Evolutionary conservation across 2,888 invertebrate species (phyloP).

Genomic region (Oscheius sp.): DNA sequence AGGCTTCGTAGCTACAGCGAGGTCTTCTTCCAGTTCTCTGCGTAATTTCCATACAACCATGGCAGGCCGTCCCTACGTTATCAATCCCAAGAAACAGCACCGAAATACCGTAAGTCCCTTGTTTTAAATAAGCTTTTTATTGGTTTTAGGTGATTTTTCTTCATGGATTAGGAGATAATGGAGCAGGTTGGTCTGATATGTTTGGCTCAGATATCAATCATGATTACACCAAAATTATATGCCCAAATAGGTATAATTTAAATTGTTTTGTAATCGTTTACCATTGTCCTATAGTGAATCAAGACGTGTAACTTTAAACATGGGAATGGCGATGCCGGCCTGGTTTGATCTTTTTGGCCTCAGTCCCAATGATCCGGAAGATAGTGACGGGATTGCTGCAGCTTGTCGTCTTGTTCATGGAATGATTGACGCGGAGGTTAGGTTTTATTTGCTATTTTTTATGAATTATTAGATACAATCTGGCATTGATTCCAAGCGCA

Average conservation of each 20-base stretch:
- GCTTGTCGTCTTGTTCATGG: constrained; percentile 67
- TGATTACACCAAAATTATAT: constrained; percentile 62
- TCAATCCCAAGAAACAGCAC: constrained; percentile 42
- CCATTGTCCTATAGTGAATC: constrained; percentile 53
- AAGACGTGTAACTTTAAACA: constrained; percentile 69
- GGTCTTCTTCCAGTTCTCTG: neutral
- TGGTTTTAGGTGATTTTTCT: constrained; percentile 68
- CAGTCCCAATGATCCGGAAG: constrained; percentile 59
- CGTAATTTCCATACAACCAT: neutral
- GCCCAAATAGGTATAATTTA: constrained; percentile 64
- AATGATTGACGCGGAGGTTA: constrained; percentile 63
- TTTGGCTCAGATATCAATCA: constrained; percentile 51
- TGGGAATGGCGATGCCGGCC: constrained; percentile 72
- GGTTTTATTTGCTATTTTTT: neutral
- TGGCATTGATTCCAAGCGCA: constrained; percentile 25
- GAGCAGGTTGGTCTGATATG: constrained; percentile 70
- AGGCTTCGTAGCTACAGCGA: constrained; percentile 6
- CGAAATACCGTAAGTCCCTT: constrained; percentile 38
- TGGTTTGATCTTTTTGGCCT: constrained; percentile 72
- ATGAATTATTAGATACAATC: neutral
- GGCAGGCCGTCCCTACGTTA: constrained; percentile 36
- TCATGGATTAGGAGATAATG: constrained; percentile 72
- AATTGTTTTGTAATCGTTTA: neutral
- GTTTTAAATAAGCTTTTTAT: neutral
- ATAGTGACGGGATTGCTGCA: constrained; percentile 65